Evolutionary conservation across 2,113 vertebrate species (phyloP), one percentile per base, ranked within the genome.

Genomic region (Uria aalge): DNA sequence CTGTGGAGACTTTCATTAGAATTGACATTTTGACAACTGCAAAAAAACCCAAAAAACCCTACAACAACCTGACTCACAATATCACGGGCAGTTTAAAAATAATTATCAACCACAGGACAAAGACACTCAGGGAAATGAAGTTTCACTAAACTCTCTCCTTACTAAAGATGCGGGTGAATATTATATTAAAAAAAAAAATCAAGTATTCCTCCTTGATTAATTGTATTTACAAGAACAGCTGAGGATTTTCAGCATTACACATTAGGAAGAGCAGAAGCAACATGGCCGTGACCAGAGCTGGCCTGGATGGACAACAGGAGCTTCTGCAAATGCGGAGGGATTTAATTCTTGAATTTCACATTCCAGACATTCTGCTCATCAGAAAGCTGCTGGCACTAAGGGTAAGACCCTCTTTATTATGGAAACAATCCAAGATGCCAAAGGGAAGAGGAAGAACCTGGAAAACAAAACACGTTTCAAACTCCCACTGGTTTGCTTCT

Each of bases 21-120:
- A 97, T 0, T 92, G 97, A 96, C 95, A 97, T 96, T 97, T 80
- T 97, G 97, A 97, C 96, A 98, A 97, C 96, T 74, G 87, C 68
- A 94, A 75, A 94, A 79, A 57, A 86, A 93, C 9, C 32, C 41
- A 45, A 45, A 45, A 53, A 73, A 80, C 88, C n/a, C 52, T 26
- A 63, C 91, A 95, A 90, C 43, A 38, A 40, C 63, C 75, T 75
- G 55, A 78, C n/a, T 74, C 78, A 19, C 78, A 96, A 55, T 38
- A 84, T 43, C 30, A 63, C 1, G 20, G 82, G 93, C n/a, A 95
- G 74, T 68, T 97, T 94, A 87, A 96, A 98, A 96, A 85, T 76
- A 96, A 98, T 93, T 87, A 96, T 22, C 81, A 86, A 60, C 66
- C 88, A 88, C 79, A 81, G 60, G 92, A 93, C 86, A 88, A 73